These are phyloP conservation scores for Malurus splendens DNA, from an alignment of 2,797 vertebrate genomes.

Conservation along the genomic window DNA sequence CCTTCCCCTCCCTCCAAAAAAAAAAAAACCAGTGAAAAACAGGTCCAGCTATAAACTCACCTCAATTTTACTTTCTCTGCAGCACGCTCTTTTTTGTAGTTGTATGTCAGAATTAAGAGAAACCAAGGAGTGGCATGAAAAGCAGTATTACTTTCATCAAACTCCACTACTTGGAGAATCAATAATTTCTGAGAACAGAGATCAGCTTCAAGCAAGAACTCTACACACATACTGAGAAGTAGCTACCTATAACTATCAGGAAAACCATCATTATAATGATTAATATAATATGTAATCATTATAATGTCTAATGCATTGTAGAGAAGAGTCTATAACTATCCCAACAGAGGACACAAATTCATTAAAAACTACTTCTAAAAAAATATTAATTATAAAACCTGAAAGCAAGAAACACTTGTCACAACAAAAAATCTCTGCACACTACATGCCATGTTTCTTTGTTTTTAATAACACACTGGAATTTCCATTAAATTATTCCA, in stretches of 20 bases:
- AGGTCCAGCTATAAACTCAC: neutral
- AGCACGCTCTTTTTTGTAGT: neutral
- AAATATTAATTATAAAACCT: neutral
- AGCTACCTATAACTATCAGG: neutral
- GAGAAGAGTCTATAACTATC: neutral
- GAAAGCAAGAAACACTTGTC: neutral
- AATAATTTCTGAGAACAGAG: neutral
- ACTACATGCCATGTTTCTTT: neutral
- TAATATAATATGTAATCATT: too few relatives aligned
- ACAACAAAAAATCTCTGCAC: neutral
- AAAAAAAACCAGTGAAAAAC: neutral
- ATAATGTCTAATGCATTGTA: neutral
- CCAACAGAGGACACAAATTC: neutral
- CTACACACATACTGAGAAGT: neutral
- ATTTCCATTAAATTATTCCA: neutral
- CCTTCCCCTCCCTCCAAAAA: neutral
- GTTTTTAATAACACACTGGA: neutral
- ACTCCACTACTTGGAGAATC: neutral
- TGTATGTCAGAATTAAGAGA: neutral
- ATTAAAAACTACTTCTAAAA: neutral
- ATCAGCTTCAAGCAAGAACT: neutral
- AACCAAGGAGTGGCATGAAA: neutral
- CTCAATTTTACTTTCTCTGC: neutral
- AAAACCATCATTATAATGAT: neutral
- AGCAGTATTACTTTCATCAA: neutral